Evolutionary conservation across 2,888 invertebrate species (phyloP), one percentile per base, ranked within the genome.

Genomic region (Acleris holmiana): DNA sequence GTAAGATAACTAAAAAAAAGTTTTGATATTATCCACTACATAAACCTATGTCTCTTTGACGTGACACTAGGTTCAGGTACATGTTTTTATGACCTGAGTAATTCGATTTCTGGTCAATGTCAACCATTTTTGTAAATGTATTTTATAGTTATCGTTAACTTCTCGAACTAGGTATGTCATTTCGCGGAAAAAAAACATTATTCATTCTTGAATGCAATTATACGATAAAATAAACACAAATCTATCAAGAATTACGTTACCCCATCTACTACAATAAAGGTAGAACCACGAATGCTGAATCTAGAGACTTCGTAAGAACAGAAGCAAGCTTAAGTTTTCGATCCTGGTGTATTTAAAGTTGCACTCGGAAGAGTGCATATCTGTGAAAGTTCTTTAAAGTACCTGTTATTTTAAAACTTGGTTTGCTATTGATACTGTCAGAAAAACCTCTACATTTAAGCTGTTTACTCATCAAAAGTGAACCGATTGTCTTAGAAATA

Each of bases 261-360:
- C 41, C 8, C 29, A 8, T 29, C 10, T 40, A 35, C 17, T 23
- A 8, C n/a, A 25, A 23, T 4, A 44, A 55, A 6, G 21, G 23
- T n/a, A 23, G 23, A 54, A 44, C 41, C 15, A 2, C 15, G 54
- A n/a, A 23, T 17, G 44, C n/a, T 44, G 44, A 21, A 25, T 47
- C 21, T 44, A 46, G 18, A 58, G 58, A 58, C 48, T 64, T 48
- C 4, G 29, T 17, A 21, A 19, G 18, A 19, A 35, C 4, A 13
- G 44, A 58, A 15, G 41, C 48, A 64, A 58, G 53, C 48, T 17
- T 13, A n/a, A 58, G 35, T 40, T 54, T 50, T 35, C 13, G 23
- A 41, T 21, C 19, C 29, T 57, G 21, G 46, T 57, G 46, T 63
- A 63, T 63, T 58, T 23, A 29, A 64, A 64, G 64, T 58, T 64